phyloP scores from a whole-genome alignment of 2,888 invertebrate species.

The Sisyra nigra region DNA sequence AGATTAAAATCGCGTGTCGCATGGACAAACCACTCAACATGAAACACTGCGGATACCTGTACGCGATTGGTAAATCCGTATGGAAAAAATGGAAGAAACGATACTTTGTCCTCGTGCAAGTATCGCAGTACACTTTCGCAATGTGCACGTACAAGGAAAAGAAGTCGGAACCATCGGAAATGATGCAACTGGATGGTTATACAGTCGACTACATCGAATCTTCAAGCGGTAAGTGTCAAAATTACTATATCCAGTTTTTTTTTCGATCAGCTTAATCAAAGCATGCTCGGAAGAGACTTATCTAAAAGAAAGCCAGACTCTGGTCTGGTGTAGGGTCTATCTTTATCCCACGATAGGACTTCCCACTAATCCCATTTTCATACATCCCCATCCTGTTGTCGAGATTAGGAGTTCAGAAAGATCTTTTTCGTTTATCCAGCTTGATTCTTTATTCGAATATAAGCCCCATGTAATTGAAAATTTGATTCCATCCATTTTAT shows the following conservation, averaged over 20 bases:
- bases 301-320: no score
- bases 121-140: constrained; percentile 98
- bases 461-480: no score
- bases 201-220: constrained; percentile 98
- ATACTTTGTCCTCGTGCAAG: constrained; percentile 96
- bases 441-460: no score
- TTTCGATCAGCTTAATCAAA: not conserved
- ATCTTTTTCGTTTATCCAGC: no score
- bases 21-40: constrained; percentile 99
- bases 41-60: constrained; percentile 94
- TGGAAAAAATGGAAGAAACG: constrained; percentile 99
- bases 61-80: constrained; percentile 87
- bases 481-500: no score
- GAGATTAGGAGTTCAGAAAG: no score
- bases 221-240: constrained; percentile 56
- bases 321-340: no score
- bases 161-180: constrained; percentile 97
- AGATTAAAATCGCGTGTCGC: constrained; percentile 92
- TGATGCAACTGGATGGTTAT: constrained; percentile 98
- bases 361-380: not conserved
- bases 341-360: no score
- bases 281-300: no score
- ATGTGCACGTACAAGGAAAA: constrained; percentile 99
- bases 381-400: no score
- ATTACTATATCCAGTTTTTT: no score